Evolutionary conservation across 2,888 invertebrate genomes (phyloP).

Genomic region (Miltochrista miniata): DNA sequence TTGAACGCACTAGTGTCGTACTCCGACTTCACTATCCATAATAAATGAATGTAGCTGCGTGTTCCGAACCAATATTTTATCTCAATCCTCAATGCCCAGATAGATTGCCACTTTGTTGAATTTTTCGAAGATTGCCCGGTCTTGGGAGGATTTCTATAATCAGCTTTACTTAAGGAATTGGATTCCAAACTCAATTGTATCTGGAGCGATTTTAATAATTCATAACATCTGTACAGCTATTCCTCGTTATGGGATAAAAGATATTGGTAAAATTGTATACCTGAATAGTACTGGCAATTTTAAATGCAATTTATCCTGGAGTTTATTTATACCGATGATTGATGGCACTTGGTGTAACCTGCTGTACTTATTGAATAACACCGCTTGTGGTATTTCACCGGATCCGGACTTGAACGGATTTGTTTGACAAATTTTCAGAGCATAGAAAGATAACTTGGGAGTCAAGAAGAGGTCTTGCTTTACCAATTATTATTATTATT

Average conservation of each 20-base stretch:
- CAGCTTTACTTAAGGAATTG: slow-evolving; percentile 82
- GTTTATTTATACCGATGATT: too few species aligned
- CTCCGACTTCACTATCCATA: slow-evolving; percentile 50
- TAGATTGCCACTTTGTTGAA: slow-evolving; percentile 77
- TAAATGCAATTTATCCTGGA: slow-evolving; percentile 11
- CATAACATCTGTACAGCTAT: slow-evolving; percentile 65
- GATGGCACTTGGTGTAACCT: too few species aligned
- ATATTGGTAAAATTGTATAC: slow-evolving; percentile 47
- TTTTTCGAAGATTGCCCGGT: slow-evolving; percentile 62
- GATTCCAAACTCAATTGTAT: slow-evolving; percentile 77
- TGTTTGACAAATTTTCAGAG: too few species aligned
- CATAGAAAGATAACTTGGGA: too few species aligned
- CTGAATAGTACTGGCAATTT: slow-evolving; percentile 8
- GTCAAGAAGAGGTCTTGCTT: too few species aligned
- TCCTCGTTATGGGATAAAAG: slow-evolving; percentile 52
- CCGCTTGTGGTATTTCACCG: too few species aligned
- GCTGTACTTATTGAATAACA: too few species aligned
- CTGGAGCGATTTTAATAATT: slow-evolving; percentile 81
- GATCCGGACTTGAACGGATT: too few species aligned
- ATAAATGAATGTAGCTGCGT: slow-evolving; percentile 64
- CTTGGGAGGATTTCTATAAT: slow-evolving; percentile 74
- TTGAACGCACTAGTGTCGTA: slow-evolving; percentile 23
- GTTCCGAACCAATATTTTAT: slow-evolving; percentile 66
- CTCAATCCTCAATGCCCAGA: slow-evolving; percentile 55
- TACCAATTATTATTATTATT: too few species aligned